Conservation (phyloP, 1,140 invertebrate species). For the Nymphalis io region DNA sequence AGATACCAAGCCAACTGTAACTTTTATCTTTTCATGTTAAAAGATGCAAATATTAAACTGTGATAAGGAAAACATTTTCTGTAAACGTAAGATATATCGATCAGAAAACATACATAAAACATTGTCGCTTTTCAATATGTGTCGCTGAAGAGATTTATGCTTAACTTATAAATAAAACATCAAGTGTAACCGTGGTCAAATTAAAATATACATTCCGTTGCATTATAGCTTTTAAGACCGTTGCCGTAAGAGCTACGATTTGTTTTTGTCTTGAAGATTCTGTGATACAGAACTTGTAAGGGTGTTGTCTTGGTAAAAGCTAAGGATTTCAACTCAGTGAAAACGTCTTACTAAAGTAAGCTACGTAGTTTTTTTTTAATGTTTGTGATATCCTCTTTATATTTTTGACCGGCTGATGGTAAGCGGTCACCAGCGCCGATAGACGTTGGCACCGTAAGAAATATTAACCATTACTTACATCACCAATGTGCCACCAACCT, state of each 20-base stretch:
- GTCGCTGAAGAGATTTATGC: slow-evolving; percentile 11
- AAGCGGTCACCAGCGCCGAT: too few species aligned
- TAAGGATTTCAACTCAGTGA: neutral
- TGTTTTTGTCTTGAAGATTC: neutral
- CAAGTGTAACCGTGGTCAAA: slow-evolving; percentile 4
- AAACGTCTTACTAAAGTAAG: neutral
- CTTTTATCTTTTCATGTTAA: too few species aligned
- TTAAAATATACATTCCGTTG: slow-evolving; percentile 1
- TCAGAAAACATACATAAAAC: slow-evolving; percentile 13
- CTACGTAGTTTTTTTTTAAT: too few species aligned
- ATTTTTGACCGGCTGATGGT: too few species aligned
- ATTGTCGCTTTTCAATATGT: slow-evolving; percentile 14
- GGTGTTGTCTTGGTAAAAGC: neutral
- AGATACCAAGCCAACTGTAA: too few species aligned
- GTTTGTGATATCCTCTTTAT: too few species aligned
- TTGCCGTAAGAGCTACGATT: neutral
- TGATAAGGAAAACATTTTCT: neutral
- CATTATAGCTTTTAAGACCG: neutral
- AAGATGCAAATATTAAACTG: too few species aligned
- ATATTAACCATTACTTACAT: too few species aligned
- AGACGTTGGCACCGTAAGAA: too few species aligned
- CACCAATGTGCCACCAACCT: too few species aligned
- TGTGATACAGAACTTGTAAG: slow-evolving; percentile 4
- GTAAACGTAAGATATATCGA: neutral
- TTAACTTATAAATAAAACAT: slow-evolving; percentile 14